Percentiles rank a stretch among this genome's conserved stretches.
These are phyloP conservation scores for Stictonetta naevosa DNA, from an alignment of 2,113 vertebrate genomes.

Conservation along the genomic window DNA sequence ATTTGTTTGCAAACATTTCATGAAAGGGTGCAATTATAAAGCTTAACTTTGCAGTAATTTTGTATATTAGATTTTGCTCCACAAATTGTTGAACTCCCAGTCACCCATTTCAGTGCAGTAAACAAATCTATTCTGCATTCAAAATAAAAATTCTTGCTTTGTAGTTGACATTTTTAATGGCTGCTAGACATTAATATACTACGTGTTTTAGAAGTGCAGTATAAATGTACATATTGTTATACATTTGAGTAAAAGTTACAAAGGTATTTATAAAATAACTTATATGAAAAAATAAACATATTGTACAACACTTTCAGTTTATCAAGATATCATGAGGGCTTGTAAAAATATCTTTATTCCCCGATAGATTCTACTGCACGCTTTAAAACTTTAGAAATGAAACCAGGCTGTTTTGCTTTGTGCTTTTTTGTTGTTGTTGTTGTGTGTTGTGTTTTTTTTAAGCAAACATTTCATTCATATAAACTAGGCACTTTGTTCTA, in stretches of 20 bases:
- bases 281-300: neutral
- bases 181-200: neutral
- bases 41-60: conserved; percentile 9
- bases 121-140: conserved; percentile 1
- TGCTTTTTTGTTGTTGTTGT: neutral
- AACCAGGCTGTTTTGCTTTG: neutral
- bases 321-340: neutral
- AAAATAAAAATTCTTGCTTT: conserved; percentile 4
- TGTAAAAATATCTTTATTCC: neutral
- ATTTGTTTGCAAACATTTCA: conserved; percentile 34
- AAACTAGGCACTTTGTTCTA: conserved; percentile 61
- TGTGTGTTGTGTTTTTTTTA: neutral
- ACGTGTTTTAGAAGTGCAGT: neutral
- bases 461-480: conserved; percentile 50
- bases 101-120: neutral
- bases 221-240: neutral
- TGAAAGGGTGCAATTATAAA: conserved; percentile 14
- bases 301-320: neutral
- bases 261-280: neutral
- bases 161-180: neutral
- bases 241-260: neutral
- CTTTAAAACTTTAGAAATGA: conserved; percentile 50
- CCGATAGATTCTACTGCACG: neutral
- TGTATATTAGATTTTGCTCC: neutral
- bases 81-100: neutral